Conservation (phyloP, 2,113 vertebrate genomes). For the Hepsetus odoe region DNA sequence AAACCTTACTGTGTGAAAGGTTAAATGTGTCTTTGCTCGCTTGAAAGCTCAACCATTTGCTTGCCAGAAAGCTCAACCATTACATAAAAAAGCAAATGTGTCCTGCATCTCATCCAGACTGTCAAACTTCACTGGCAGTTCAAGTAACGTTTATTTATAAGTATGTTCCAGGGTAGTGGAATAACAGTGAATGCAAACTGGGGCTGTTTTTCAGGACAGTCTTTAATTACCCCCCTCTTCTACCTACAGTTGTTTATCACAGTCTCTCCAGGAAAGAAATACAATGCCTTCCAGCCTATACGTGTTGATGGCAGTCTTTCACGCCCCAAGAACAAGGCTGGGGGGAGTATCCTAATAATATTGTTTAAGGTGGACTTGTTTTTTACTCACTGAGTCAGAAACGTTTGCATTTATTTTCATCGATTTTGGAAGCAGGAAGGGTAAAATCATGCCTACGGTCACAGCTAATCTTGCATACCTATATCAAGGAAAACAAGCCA, state of each 20-base stretch:
- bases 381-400: not conserved
- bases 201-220: not conserved
- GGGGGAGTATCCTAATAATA: not conserved
- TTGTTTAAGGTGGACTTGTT: slow-evolving; percentile 45
- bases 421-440: not conserved
- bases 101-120: not conserved
- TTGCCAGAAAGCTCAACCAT: too few relatives aligned
- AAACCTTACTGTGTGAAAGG: slow-evolving; percentile 24
- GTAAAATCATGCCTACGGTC: not conserved
- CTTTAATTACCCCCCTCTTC: not conserved
- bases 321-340: not conserved
- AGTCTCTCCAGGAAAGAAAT: slow-evolving; percentile 26
- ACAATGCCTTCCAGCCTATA: not conserved
- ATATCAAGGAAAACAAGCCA: not conserved
- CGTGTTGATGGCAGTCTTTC: slow-evolving; percentile 5
- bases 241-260: slow-evolving; percentile 19
- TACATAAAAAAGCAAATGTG: not conserved
- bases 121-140: not conserved
- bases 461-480: not conserved
- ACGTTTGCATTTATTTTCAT: not conserved
- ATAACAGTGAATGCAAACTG: not conserved
- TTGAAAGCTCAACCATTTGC: not conserved
- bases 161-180: not conserved
- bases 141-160: not conserved
- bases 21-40: not conserved